phyloP scores from a whole-genome alignment of 2,797 vertebrate genomes.

The Danio jaintianensis region DNA sequence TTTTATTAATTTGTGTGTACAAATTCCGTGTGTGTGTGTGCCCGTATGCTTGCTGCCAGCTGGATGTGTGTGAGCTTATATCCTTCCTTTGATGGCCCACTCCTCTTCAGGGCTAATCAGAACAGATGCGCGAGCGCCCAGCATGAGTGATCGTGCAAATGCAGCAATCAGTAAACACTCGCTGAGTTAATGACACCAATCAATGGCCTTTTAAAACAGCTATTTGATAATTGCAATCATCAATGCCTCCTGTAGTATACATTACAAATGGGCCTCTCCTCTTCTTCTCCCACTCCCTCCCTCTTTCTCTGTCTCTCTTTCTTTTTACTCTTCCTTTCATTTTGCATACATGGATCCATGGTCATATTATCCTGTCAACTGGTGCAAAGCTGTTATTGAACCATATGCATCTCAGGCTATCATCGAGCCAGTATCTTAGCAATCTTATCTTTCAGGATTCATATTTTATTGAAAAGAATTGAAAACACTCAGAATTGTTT shows the following conservation, averaged over 20 bases:
- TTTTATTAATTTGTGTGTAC: constrained; percentile 38
- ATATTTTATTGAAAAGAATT: not conserved
- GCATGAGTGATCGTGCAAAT: constrained; percentile 70
- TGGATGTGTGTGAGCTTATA: constrained; percentile 35
- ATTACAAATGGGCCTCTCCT: constrained; percentile 66
- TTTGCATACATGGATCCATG: constrained; percentile 58
- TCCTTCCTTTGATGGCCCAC: constrained; percentile 28
- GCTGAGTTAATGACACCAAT: constrained; percentile 85
- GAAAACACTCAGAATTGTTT: not conserved
- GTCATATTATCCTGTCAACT: constrained; percentile 63
- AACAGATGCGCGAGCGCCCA: constrained; percentile 57
- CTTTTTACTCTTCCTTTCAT: constrained; percentile 54
- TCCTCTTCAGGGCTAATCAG: constrained; percentile 57
- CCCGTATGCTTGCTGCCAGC: constrained; percentile 18
- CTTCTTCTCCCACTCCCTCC: constrained; percentile 13
- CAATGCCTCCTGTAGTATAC: constrained; percentile 80
- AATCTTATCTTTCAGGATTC: constrained; percentile 34
- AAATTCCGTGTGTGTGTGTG: constrained; percentile 13
- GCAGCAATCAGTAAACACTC: constrained; percentile 84
- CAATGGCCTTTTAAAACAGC: constrained; percentile 87
- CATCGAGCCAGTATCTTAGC: constrained; percentile 50
- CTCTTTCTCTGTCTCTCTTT: constrained; percentile 33
- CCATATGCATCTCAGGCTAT: constrained; percentile 52
- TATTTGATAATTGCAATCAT: constrained; percentile 87
- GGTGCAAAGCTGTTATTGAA: constrained; percentile 56